Evolutionary conservation across 1,140 invertebrate genomes (phyloP), one percentile per base, ranked within the genome.

Genomic region (Saccostrea echinata): DNA sequence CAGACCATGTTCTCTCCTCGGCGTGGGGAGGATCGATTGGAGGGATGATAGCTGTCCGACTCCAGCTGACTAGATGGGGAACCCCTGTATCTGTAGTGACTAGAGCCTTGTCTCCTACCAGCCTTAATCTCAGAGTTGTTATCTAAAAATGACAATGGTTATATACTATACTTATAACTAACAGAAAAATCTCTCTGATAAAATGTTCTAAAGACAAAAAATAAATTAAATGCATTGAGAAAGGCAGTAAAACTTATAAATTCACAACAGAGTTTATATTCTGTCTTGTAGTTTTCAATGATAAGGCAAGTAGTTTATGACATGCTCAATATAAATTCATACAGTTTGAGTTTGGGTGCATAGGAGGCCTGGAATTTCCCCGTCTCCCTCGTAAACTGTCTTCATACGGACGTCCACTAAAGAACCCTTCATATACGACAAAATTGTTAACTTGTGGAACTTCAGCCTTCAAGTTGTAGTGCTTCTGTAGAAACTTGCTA

Each of bases 371-470:
- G 21, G 85, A 84, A 11, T 80, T 30, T 55, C 35, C 64, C 57
- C 52, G 24, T 35, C 89, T 85, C 35, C 76, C 68, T 52, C 57
- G 76, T 27, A 30, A 18, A 61, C 52, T 71, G 30, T 53, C 64
- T 91, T 91, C 92, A 27, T 2, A 76, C 88, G 87, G 68, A 86
- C 95, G 92, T 53, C 96, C 95, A 82, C 96, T 95, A 91, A 98
- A 98, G 94, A 98, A 98, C 90, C 97, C 97, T 90, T 97, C 96
- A 94, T 97, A 98, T 35, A 98, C 96, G 3, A 98, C 97, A 95
- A 98, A 98, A 94, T 98, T 98, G 93, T 98, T 98, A 86, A 97
- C 96, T 94, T 98, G 98, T 13, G 97, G 97, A 91, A 98, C 96
- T 27, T 96, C 96, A 82, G 96, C 95, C 43, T 95, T 94, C 9